Conservation (phyloP, 2,888 invertebrate species). For the Lacanobia oleracea region DNA sequence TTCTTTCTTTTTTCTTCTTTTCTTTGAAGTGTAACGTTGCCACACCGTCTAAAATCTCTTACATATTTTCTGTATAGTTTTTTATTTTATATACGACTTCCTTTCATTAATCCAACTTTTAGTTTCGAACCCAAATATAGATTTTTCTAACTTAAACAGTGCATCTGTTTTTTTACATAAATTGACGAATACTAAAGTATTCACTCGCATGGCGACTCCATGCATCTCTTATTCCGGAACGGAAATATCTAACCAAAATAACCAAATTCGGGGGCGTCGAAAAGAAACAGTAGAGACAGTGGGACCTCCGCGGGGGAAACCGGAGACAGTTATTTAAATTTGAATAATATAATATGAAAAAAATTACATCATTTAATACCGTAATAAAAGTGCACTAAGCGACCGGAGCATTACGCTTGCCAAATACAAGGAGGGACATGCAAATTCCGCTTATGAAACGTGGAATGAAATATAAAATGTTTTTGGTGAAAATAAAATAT, state of each 20-base stretch:
- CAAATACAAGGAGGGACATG: slow-evolving; percentile 88
- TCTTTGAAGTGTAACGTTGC: too few species aligned
- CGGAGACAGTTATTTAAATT: slow-evolving; percentile 92
- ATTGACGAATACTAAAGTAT: not conserved
- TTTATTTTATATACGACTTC: not conserved
- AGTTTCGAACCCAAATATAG: not conserved
- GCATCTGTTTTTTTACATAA: not conserved
- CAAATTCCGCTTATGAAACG: slow-evolving; percentile 89
- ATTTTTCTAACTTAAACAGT: not conserved
- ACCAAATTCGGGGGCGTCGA: slow-evolving; percentile 87
- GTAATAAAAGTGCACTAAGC: slow-evolving; percentile 91
- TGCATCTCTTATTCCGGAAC: slow-evolving; percentile 69
- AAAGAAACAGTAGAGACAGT: slow-evolving; percentile 86
- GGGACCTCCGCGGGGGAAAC: slow-evolving; percentile 87
- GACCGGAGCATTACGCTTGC: slow-evolving; percentile 89
- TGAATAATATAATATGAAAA: slow-evolving; percentile 91
- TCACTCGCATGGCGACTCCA: slow-evolving; percentile 69
- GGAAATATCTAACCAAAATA: slow-evolving; percentile 87
- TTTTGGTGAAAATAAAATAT: slow-evolving; percentile 88
- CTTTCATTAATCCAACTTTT: not conserved
- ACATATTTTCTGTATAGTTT: too few species aligned
- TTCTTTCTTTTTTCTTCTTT: too few species aligned
- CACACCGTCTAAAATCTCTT: too few species aligned
- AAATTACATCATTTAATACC: slow-evolving; percentile 92
- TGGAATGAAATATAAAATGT: slow-evolving; percentile 90